Conservation (phyloP, 2,888 invertebrate genomes). For the Phania funesta region DNA sequence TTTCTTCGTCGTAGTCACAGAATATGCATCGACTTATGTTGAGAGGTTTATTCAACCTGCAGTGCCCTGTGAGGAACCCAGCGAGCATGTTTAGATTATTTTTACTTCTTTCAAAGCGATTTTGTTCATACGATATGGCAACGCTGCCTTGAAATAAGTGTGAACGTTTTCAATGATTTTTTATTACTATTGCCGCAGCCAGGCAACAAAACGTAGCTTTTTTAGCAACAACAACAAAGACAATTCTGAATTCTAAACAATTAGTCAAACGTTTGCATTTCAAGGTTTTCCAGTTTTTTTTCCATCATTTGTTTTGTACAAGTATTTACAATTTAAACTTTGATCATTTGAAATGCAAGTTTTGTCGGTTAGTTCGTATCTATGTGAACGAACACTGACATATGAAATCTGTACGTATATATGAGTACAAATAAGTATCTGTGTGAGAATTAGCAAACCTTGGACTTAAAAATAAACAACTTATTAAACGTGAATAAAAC, state of each 20-base stretch:
- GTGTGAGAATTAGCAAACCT: slow-evolving; percentile 48
- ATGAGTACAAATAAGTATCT: slow-evolving; percentile 7
- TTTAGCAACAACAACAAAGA: slow-evolving; percentile 20
- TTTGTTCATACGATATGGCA: slow-evolving; percentile 30
- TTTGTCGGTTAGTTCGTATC: slow-evolving; percentile 17
- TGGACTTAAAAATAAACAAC: slow-evolving; percentile 19
- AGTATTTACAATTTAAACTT: slow-evolving; percentile 64
- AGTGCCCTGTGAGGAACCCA: no score
- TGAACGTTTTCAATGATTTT: slow-evolving; percentile 49
- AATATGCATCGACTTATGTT: no score
- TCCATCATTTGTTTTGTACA: slow-evolving; percentile 10
- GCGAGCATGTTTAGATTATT: no score
- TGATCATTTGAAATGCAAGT: slow-evolving; percentile 64
- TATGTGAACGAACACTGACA: background rate
- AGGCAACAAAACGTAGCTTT: slow-evolving; percentile 37
- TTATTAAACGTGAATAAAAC: slow-evolving; percentile 41
- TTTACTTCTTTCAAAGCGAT: no score
- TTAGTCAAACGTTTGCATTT: slow-evolving; percentile 67
- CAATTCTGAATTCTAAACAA: slow-evolving; percentile 63
- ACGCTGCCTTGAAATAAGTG: slow-evolving; percentile 15
- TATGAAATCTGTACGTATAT: background rate
- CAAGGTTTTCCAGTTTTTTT: slow-evolving; percentile 67
- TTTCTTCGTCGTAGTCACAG: no score
- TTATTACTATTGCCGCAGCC: slow-evolving; percentile 16
- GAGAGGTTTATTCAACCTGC: no score